Evolutionary conservation across 2,888 invertebrate species (phyloP).

Genomic region (Incurvaria masculella): DNA sequence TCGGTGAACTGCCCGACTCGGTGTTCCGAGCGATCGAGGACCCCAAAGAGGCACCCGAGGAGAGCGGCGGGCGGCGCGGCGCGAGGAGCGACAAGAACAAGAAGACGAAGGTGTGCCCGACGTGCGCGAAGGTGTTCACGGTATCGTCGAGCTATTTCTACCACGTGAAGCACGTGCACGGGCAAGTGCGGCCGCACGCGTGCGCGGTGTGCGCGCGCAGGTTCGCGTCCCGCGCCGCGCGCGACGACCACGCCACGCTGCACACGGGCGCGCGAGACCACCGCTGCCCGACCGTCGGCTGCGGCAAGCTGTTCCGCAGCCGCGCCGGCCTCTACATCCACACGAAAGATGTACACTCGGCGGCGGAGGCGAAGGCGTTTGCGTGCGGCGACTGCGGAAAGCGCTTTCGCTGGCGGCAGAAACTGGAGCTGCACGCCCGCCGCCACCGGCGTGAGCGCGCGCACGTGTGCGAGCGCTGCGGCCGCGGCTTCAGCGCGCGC

Average conservation of each 20-base stretch:
- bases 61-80: neutral
- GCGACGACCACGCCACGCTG: conserved; percentile 40
- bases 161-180: conserved; percentile 50
- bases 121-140: conserved; percentile 43
- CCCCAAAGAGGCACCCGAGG: conserved; percentile 22
- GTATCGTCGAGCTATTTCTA: conserved; percentile 50
- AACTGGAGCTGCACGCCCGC: conserved; percentile 37
- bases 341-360: conserved; percentile 34
- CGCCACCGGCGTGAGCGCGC: conserved; percentile 36
- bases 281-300: conserved; percentile 38
- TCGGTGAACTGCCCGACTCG: conserved; percentile 29
- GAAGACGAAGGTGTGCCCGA: conserved; percentile 37
- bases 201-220: conserved; percentile 47
- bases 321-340: conserved; percentile 50
- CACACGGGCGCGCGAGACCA: conserved; percentile 40
- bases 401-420: conserved; percentile 46
- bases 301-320: conserved; percentile 47
- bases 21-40: conserved; percentile 35
- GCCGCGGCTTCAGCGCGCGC: conserved; percentile 42
- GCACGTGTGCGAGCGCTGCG: conserved; percentile 44
- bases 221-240: conserved; percentile 41
- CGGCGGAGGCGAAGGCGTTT: conserved; percentile 26
- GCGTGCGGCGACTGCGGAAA: conserved; percentile 30
- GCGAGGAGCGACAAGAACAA: conserved; percentile 15
- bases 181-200: conserved; percentile 35